These are phyloP conservation scores for Caenorhabditis parvicauda DNA, from an alignment of 2,888 invertebrate genomes.

Conservation along the genomic window DNA sequence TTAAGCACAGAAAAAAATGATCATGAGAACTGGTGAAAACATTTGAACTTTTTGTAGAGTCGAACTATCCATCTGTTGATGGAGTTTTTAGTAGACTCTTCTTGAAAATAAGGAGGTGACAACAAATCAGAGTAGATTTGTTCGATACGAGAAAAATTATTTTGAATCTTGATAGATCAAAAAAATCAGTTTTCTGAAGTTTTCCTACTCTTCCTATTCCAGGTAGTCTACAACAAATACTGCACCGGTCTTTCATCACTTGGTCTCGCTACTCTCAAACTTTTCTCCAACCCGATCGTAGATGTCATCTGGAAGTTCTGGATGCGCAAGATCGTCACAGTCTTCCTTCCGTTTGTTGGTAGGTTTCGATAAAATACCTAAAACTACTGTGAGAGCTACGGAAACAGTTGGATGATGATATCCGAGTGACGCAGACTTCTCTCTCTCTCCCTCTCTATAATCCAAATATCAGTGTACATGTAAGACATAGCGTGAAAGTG, in stretches of 20 bases:
- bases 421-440: too few species aligned
- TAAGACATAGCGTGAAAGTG: too few species aligned
- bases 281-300: constrained; percentile 37
- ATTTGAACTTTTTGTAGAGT: too few species aligned
- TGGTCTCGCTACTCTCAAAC: constrained; percentile 35
- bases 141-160: too few species aligned
- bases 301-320: constrained; percentile 56
- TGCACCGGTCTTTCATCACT: constrained; percentile 47
- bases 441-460: too few species aligned
- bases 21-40: too few species aligned
- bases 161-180: not conserved
- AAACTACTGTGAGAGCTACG: not conserved
- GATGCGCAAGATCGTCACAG: constrained; percentile 50
- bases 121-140: too few species aligned
- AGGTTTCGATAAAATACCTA: not conserved
- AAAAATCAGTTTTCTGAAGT: not conserved
- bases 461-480: too few species aligned
- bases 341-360: constrained; percentile 56
- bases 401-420: not conserved
- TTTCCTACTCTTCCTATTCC: too few species aligned
- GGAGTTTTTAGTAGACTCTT: not conserved
- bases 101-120: not conserved
- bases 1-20: too few species aligned
- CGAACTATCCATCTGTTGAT: too few species aligned
- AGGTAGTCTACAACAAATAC: constrained; percentile 35